Conservation (phyloP, 1,140 invertebrate genomes). For the Drosophila rhopaloa region DNA sequence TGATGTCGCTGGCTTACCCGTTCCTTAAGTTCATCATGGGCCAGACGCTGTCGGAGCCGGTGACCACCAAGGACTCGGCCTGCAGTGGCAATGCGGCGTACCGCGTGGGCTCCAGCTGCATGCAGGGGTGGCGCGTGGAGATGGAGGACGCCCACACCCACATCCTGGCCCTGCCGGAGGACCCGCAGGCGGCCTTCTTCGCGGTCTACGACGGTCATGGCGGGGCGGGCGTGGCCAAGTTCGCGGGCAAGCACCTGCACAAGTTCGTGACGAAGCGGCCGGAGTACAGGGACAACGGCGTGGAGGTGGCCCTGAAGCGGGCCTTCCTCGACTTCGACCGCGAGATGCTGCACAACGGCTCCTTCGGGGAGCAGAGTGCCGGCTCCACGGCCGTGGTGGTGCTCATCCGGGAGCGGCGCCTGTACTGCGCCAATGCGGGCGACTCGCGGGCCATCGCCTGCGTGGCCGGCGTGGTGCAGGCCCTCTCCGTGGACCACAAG, state of each 20-base stretch:
- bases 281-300: conserved; percentile 86
- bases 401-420: conserved; percentile 91
- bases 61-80: conserved; percentile 95
- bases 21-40: conserved; percentile 88
- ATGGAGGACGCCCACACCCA: conserved; percentile 99
- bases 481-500: conserved; percentile 96
- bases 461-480: conserved; percentile 87
- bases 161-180: conserved; percentile 95
- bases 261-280: conserved; percentile 91
- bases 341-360: conserved; percentile 94
- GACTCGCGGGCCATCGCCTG: conserved; percentile 97
- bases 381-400: conserved; percentile 97
- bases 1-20: background rate
- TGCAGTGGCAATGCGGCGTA: conserved; percentile 88
- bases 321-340: conserved; percentile 96
- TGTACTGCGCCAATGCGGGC: conserved; percentile 98
- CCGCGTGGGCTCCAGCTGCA: conserved; percentile 96
- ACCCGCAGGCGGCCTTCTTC: conserved; percentile 96
- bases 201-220: conserved; percentile 92
- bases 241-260: conserved; percentile 97
- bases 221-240: conserved; percentile 94
- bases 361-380: conserved; percentile 94
- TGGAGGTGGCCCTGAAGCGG: conserved; percentile 87
- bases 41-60: conserved; percentile 96
- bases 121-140: conserved; percentile 99